A percentile compares a stretch with the other conserved stretches of the same genome.
phyloP scores from a whole-genome alignment of 1,140 invertebrate species.

The Daktulosphaira vitifoliae region DNA sequence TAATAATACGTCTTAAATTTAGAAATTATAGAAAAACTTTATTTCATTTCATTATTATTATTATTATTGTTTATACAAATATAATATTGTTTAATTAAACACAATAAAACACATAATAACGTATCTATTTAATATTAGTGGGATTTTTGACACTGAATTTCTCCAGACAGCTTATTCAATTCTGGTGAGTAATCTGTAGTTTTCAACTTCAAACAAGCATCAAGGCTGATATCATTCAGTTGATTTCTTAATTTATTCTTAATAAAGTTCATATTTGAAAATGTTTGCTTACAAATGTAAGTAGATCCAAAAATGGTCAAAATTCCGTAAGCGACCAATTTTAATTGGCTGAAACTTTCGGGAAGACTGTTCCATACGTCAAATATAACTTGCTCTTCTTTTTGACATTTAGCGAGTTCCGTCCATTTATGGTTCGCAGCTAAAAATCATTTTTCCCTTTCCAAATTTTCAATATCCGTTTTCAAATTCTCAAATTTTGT shows the following conservation, averaged over 20 bases:
- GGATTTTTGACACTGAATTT: background rate
- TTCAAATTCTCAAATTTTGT: too few relatives aligned
- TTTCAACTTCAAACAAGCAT: background rate
- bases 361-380: slow-evolving; percentile 2
- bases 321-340: background rate
- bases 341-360: background rate
- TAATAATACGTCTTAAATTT: too few relatives aligned
- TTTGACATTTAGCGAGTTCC: slow-evolving; percentile 6
- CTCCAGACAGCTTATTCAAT: background rate
- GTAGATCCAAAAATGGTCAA: slow-evolving; percentile 29
- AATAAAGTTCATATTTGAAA: slow-evolving; percentile 34
- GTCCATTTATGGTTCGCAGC: background rate
- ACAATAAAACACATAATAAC: too few relatives aligned
- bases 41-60: too few relatives aligned
- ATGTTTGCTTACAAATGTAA: slow-evolving; percentile 24
- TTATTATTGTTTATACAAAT: too few relatives aligned
- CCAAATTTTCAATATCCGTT: background rate
- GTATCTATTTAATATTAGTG: background rate
- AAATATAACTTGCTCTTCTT: background rate
- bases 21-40: background rate
- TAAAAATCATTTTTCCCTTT: background rate
- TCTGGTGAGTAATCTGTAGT: slow-evolving; percentile 4
- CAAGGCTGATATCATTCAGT: background rate
- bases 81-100: background rate
- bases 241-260: slow-evolving; percentile 27